These are phyloP conservation scores for Vombatus ursinus DNA, from an alignment of 2,113 vertebrate genomes.

Conservation along the genomic window DNA sequence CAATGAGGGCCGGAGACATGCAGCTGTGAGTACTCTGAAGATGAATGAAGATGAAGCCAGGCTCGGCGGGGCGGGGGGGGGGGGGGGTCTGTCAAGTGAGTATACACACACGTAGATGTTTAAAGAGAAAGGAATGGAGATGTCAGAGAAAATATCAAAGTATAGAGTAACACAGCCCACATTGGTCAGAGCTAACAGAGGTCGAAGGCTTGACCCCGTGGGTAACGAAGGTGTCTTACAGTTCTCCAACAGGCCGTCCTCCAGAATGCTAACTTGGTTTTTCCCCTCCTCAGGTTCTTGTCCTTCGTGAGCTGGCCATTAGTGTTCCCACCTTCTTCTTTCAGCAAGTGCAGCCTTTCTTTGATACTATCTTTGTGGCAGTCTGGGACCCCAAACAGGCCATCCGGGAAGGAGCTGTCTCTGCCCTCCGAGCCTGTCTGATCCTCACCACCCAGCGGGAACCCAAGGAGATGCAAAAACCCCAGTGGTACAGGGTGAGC, in stretches of 20 bases:
- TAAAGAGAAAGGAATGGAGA: background rate
- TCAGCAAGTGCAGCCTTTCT: slow-evolving; percentile 99
- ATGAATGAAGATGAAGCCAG: background rate
- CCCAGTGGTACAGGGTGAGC: slow-evolving; percentile 98
- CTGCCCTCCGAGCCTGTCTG: slow-evolving; percentile 95
- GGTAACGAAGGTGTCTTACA: background rate
- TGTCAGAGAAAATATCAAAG: background rate
- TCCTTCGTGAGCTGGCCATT: slow-evolving; percentile 95
- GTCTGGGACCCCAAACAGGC: slow-evolving; percentile 99
- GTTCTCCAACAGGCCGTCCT: background rate
- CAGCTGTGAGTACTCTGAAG: slow-evolving; percentile 88
- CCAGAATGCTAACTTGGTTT: background rate
- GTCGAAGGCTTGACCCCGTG: background rate
- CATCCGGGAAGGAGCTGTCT: slow-evolving; percentile 96
- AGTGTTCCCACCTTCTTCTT: slow-evolving; percentile 99
- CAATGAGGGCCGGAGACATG: slow-evolving; percentile 96
- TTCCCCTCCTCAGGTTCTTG: slow-evolving; percentile 89
- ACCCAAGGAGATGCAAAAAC: slow-evolving; percentile 99
- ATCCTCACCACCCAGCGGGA: slow-evolving; percentile 98
- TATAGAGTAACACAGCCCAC: background rate
- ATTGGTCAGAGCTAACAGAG: background rate
- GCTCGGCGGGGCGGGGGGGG: background rate
- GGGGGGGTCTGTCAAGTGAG: too few species aligned
- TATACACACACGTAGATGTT: background rate
- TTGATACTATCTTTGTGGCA: slow-evolving; percentile 97